Base-by-base conservation (phyloP, 2,797 vertebrate species). In the Labroides dimidiatus region DNA sequence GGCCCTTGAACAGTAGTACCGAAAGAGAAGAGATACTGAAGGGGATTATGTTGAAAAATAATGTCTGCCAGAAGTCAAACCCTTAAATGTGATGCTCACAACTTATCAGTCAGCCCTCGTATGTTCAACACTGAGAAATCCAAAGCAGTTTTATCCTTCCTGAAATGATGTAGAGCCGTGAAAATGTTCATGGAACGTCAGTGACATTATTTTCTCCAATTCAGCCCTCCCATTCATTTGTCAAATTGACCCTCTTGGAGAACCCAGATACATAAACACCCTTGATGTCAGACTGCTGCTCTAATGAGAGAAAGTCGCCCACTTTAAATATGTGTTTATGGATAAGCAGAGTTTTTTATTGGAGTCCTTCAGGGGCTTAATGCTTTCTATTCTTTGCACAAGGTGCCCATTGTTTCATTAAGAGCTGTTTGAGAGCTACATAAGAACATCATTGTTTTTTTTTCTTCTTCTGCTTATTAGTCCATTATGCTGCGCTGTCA, bases 351-450 rank as follows among this genome's bases (percentile, higher is more conserved):
- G 41, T 56, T 74, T 33, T 65, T 54, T 20, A 70, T 16, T 36
- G 24, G 17, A 23, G 48, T 67, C 56, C 56, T 79, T 72, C 68
- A 80, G 57, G 53, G 60, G 41, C 69, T 68, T 78, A 50, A 69
- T 72, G 57, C 24, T 80, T 50, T 64, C 23, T 42, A 30, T 81
- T 68, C 52, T 61, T 64, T 20, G 23, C 66, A 39, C 45, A 48
- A 77, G 54, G 72, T 75, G 41, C 23, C 72, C 49, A 37, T 64
- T 80, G 69, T 69, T 60, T 77, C 48, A 58, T 68, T 78, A 42
- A 48, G 52, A 57, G 56, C 49, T 17, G 15, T 69, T 71, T 59
- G 69, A 82, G 77, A 68, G 75, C 69, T 20, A 55, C 71, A 77
- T 56, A 49, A 84, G 69, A 72, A 68, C 54, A 21, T 73, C 39